phyloP scores from a whole-genome alignment of 2,113 vertebrate species.

The Bujurquina vittata region DNA sequence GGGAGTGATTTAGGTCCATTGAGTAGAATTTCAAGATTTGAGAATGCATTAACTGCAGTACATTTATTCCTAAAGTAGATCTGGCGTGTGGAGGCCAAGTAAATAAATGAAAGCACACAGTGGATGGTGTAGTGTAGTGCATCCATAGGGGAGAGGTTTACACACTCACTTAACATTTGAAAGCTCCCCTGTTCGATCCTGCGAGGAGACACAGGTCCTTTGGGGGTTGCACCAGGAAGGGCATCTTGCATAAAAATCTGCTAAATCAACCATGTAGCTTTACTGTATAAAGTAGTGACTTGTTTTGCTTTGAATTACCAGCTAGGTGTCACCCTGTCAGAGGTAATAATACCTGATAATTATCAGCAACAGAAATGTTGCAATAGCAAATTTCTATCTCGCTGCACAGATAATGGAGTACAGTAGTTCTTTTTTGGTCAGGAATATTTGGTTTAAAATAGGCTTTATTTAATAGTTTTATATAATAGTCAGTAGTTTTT shows the following conservation, averaged over 20 bases:
- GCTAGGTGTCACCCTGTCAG: conserved; percentile 3
- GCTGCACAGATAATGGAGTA: neutral
- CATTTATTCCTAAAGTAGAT: conserved; percentile 25
- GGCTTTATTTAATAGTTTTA: neutral
- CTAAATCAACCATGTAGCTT: neutral
- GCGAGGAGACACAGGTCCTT: neutral
- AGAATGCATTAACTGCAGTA: conserved; percentile 34
- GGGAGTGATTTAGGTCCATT: conserved; percentile 42
- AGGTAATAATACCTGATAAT: neutral
- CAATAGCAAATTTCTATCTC: neutral
- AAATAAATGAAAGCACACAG: neutral
- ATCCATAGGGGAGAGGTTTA: neutral
- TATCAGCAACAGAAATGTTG: conserved; percentile 9
- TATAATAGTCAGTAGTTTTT: neutral
- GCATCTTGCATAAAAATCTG: neutral
- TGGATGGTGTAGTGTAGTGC: neutral
- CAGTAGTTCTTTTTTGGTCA: neutral
- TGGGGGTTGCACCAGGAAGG: neutral
- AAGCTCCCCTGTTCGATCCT: neutral
- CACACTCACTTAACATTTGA: neutral
- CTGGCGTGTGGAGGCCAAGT: conserved; percentile 3
- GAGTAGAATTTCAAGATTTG: conserved; percentile 24
- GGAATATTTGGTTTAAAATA: neutral
- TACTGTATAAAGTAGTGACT: conserved; percentile 1
- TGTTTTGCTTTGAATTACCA: neutral